These are phyloP conservation scores for Ichneumoninae sp. DNA, from an alignment of 2,888 invertebrate genomes.

Conservation along the genomic window DNA sequence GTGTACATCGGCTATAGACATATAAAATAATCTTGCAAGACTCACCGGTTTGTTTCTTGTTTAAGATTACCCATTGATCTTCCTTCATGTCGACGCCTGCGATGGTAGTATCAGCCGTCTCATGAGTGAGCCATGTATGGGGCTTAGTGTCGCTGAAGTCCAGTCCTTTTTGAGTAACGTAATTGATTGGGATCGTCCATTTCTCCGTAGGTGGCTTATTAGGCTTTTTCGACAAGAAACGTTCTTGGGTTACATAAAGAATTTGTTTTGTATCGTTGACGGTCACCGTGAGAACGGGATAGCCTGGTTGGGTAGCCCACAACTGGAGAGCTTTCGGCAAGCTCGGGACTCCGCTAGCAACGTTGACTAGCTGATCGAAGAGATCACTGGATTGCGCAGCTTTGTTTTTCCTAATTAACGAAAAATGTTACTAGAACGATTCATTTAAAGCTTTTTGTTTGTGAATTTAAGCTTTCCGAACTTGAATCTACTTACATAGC, in stretches of 20 bases:
- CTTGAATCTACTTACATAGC: constrained; percentile 75
- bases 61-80: constrained; percentile 87
- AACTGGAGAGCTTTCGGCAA: constrained; percentile 81
- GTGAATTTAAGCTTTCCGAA: constrained; percentile 73
- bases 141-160: constrained; percentile 85
- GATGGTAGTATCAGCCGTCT: constrained; percentile 69
- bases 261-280: constrained; percentile 84
- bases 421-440: constrained; percentile 48
- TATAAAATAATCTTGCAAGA: background rate
- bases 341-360: constrained; percentile 65
- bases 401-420: constrained; percentile 55
- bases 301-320: constrained; percentile 89
- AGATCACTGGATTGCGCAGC: constrained; percentile 85
- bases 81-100: constrained; percentile 79
- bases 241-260: constrained; percentile 84
- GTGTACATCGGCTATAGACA: background rate
- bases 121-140: constrained; percentile 84
- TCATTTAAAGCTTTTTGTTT: background rate
- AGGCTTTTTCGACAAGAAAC: constrained; percentile 66
- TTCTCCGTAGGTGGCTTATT: constrained; percentile 11
- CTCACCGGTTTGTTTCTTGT: constrained; percentile 87
- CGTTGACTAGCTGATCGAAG: constrained; percentile 75
- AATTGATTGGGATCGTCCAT: constrained; percentile 80
- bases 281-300: constrained; percentile 87
- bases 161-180: constrained; percentile 63